Evolutionary conservation across 1,140 invertebrate genomes (phyloP).

Genomic region (Rhagoletis pomonella): DNA sequence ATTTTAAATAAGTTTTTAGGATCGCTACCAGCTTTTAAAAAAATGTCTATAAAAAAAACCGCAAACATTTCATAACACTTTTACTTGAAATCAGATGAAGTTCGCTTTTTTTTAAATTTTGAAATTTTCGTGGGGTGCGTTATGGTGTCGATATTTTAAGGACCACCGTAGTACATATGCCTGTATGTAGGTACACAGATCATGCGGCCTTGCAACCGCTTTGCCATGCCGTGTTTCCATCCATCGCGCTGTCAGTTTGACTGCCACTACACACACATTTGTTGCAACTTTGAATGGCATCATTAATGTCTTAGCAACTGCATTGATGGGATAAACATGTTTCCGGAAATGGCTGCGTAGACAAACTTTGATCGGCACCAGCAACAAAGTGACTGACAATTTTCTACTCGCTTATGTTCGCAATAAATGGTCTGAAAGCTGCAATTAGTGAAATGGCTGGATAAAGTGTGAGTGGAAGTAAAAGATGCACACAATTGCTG

Average conservation of each 20-base stretch:
- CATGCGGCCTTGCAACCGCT: too few relatives aligned
- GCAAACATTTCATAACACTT: too few relatives aligned
- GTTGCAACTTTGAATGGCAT: background rate
- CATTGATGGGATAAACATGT: slow-evolving; percentile 45
- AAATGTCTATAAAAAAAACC: too few relatives aligned
- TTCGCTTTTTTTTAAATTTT: too few relatives aligned
- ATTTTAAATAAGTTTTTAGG: too few relatives aligned
- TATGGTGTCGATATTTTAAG: too few relatives aligned
- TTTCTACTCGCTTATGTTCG: background rate
- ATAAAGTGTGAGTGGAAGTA: background rate
- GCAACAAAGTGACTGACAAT: background rate
- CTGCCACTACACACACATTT: background rate
- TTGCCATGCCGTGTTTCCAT: background rate
- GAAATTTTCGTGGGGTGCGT: too few relatives aligned
- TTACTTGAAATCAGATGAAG: too few relatives aligned
- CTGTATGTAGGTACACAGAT: too few relatives aligned
- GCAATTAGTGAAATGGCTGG: slow-evolving; percentile 13
- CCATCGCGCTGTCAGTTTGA: background rate
- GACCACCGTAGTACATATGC: too few relatives aligned
- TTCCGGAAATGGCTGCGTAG: background rate
- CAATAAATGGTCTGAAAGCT: slow-evolving; percentile 23
- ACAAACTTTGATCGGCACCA: background rate
- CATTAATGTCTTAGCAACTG: slow-evolving; percentile 4
- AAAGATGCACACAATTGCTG: background rate
- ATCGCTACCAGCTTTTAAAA: too few relatives aligned